Conservation (phyloP, 2,113 vertebrate genomes). For the Perca schrenkii region DNA sequence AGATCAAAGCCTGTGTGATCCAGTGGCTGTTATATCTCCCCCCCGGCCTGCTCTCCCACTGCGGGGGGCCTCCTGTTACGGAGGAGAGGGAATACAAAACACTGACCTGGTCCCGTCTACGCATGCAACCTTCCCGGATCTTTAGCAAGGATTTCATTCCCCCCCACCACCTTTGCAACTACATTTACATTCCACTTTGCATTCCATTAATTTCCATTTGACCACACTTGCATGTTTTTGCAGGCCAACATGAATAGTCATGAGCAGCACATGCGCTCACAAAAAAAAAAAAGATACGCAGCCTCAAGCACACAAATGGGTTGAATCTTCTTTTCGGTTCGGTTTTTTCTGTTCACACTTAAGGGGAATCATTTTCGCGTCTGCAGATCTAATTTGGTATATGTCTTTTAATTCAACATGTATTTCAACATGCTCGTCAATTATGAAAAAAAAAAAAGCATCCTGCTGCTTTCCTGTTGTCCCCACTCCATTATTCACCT, state of each 20-base stretch:
- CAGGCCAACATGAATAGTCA: constrained; percentile 55
- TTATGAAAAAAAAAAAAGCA: background rate
- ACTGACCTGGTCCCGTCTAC: constrained; percentile 32
- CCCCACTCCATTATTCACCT: constrained; percentile 35
- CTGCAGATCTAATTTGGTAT: constrained; percentile 20
- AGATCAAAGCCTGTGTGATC: constrained; percentile 78
- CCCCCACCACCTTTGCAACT: background rate
- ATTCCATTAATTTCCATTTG: constrained; percentile 71
- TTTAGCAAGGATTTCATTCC: constrained; percentile 13
- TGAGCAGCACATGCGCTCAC: constrained; percentile 43
- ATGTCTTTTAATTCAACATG: constrained; percentile 22
- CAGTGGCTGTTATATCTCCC: constrained; percentile 70
- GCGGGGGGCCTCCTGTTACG: constrained; percentile 62
- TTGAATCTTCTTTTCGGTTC: constrained; percentile 15
- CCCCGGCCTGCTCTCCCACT: constrained; percentile 54
- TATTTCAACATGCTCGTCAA: background rate
- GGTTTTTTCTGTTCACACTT: constrained; percentile 12
- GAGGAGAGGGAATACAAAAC: constrained; percentile 50
- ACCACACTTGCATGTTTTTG: constrained; percentile 58
- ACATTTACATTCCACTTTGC: constrained; percentile 70
- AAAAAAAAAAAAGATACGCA: background rate
- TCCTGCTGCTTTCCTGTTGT: constrained; percentile 27
- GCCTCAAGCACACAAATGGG: background rate
- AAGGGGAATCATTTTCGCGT: constrained; percentile 3
- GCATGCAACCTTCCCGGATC: constrained; percentile 37